A percentile compares a stretch with the other conserved stretches of the same genome.
Evolutionary conservation across 2,888 invertebrate genomes (phyloP).

Genomic region (Lymantria monacha): DNA sequence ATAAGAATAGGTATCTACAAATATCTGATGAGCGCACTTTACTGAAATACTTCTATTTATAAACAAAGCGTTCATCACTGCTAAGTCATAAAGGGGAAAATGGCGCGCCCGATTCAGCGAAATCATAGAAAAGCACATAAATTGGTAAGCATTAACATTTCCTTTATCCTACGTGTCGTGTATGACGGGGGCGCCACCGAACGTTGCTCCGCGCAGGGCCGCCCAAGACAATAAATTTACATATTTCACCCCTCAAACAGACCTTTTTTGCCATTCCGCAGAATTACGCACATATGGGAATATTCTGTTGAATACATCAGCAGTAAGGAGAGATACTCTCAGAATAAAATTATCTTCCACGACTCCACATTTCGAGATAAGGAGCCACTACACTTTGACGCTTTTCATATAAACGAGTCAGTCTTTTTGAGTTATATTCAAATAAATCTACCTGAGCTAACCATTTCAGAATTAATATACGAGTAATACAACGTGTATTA

Average conservation of each 20-base stretch:
- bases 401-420: constrained; percentile 41
- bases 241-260: constrained; percentile 83
- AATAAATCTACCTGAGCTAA: constrained; percentile 4
- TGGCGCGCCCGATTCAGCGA: constrained; percentile 74
- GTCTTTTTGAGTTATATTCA: constrained; percentile 18
- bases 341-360: constrained; percentile 80
- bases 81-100: constrained; percentile 66
- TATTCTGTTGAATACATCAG: constrained; percentile 82
- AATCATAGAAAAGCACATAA: constrained; percentile 83
- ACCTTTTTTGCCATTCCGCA: constrained; percentile 82
- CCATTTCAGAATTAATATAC: too few species aligned
- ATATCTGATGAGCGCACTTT: constrained; percentile 8
- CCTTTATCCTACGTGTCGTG: constrained; percentile 81
- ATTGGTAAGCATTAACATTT: constrained; percentile 81
- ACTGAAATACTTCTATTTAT: constrained; percentile 56
- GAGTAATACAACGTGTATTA: too few species aligned
- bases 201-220: constrained; percentile 58
- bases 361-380: constrained; percentile 75
- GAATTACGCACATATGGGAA: constrained; percentile 83
- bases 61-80: constrained; percentile 50
- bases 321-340: constrained; percentile 79
- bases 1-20: too few species aligned
- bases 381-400: constrained; percentile 57
- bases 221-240: constrained; percentile 83
- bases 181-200: constrained; percentile 76